These are phyloP conservation scores for Oligia latruncula DNA, from an alignment of 2,888 invertebrate species.

Conservation along the genomic window DNA sequence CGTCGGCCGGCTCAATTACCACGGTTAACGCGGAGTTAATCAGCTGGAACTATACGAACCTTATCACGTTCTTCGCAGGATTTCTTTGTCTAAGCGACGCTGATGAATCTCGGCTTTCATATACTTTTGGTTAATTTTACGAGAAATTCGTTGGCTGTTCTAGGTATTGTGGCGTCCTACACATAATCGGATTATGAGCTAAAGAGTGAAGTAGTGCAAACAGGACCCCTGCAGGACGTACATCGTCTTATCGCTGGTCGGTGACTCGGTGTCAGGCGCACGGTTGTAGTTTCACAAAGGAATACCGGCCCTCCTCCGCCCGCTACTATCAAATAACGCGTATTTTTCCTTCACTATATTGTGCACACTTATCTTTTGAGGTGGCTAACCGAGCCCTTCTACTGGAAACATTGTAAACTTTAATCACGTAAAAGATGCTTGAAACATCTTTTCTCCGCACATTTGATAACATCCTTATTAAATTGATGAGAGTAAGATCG, in stretches of 20 bases:
- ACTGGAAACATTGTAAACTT: slow-evolving; percentile 46
- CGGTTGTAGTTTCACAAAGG: slow-evolving; percentile 38
- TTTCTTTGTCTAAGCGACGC: slow-evolving; percentile 2
- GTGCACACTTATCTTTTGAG: slow-evolving; percentile 20
- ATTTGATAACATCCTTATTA: slow-evolving; percentile 28
- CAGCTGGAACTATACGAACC: background rate
- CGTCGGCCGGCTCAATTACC: background rate
- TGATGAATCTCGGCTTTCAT: slow-evolving; percentile 1
- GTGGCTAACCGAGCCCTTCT: slow-evolving; percentile 23
- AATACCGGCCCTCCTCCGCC: slow-evolving; percentile 19
- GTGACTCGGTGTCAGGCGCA: background rate
- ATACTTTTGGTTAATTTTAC: background rate
- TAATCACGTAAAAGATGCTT: slow-evolving; percentile 35
- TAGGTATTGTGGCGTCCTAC: background rate
- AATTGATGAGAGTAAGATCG: background rate
- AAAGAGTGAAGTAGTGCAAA: background rate
- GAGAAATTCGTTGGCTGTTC: slow-evolving; percentile 13
- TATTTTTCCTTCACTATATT: slow-evolving; percentile 30
- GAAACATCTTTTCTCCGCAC: slow-evolving; percentile 20
- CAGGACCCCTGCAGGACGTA: background rate
- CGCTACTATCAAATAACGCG: slow-evolving; percentile 27
- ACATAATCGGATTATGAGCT: slow-evolving; percentile 35
- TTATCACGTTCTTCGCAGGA: slow-evolving; percentile 12
- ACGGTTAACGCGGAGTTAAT: slow-evolving; percentile 17
- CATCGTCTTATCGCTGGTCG: slow-evolving; percentile 1